Evolutionary conservation across 2,113 vertebrate genomes (phyloP), one percentile per base, ranked within the genome.

Genomic region (Rhynchomys soricoides): DNA sequence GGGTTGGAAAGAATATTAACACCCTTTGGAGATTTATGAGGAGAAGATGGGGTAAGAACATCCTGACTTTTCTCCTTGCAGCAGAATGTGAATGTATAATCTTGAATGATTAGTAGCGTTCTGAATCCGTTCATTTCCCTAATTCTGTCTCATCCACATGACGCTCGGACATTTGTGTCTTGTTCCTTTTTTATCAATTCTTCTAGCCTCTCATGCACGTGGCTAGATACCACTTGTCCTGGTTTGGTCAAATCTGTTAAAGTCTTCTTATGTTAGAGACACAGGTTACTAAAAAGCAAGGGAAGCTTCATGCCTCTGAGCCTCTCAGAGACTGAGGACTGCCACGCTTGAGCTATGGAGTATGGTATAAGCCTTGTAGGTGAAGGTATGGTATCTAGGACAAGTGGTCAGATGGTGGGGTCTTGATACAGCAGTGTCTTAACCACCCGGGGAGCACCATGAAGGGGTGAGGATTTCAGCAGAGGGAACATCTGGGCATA

Each of bases 351-450:
- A 19, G 88, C 66, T 45, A 31, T 55, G 55, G 88, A 74, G 21
- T 52, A 16, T 43, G 70, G 12, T 48, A 1, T 34, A 31, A n/a
- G 45, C 26, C 45, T 12, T 19, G 7, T 26, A 11, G 29, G 64
- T 10, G 24, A 82, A 34, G 3, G 21, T 43, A 2, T 1, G 17
- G 9, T 7, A 0, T 59, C 37, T 6, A 0, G 9, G 13, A 11
- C 3, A 68, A 40, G 31, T 2, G 19, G 21, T 70, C 12, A 24
- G 48, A 26, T 21, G 48, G 0, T 21, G 31, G 77, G n/a, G 55
- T 50, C 71, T 82, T 43, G 68, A 34, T 43, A 21, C 3, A 34
- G 68, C 1, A 16, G 12, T 34, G 2, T 19, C 62, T 52, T 37
- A 34, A 5, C 48, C 40, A 22, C 4, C 48, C 48, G 19, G 1